Base-by-base conservation (phyloP, 2,888 invertebrate species). In the Drosophila basisetae region DNA sequence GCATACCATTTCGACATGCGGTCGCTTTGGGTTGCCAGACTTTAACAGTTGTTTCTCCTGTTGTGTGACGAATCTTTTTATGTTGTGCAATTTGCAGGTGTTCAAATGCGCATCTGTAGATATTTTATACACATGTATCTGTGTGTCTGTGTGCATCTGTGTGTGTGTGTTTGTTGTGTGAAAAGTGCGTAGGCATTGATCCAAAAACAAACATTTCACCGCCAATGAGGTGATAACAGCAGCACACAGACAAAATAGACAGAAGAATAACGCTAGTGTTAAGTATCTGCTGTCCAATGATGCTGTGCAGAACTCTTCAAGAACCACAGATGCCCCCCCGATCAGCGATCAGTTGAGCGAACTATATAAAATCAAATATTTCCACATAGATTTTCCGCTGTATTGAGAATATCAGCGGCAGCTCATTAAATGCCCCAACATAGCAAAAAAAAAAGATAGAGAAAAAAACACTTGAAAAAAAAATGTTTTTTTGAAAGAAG, bases 21-120 rank as follows among this genome's bases (percentile, higher is more conserved):
- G 84, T 83, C 69, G 78, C 41, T 58, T 63, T 35, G 7, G 25
- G 28, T 49, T 50, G 25, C 30, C n/a, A 35, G 60, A 59, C 47
- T 47, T 16, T 28, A 49, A 18, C 49, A 43, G 16, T 60, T 25
- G 25, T 25, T 13, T 13, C 25, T 49, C 25, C 28, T 28, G 33
- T 13, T 58, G 47, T 59, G 74, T 83, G 83, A 83, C 80, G 80
- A 84, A 80, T 87, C 73, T 52, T 49, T 78, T 68, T 55, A 83
- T 89, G 89, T 89, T 89, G 58, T 80, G 85, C 83, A 83, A 87
- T 88, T 89, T 88, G 88, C 89, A 88, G 88, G 88, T 88, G 88
- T 87, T 88, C 77, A 68, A 74, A 67, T 80, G 65, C 58, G 69
- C 83, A 83, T 83, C 84, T 84, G 83, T 83, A 75, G 73, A 84